Conservation (phyloP, 2,888 invertebrate species). For the Podotricha telesiphe region DNA sequence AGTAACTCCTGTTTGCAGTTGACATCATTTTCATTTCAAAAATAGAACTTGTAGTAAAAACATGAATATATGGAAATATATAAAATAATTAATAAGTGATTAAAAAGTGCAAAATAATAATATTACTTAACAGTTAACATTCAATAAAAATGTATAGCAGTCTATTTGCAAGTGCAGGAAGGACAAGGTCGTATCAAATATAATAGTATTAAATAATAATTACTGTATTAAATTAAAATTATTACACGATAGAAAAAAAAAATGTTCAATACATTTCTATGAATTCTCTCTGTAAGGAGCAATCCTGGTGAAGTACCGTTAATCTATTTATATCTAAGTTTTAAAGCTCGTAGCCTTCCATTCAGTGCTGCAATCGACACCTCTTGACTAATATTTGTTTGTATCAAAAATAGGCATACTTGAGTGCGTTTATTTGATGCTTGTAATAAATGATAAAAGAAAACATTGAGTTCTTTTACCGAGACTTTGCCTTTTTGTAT, state of each 20-base stretch:
- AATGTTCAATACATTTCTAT: slow-evolving; percentile 3
- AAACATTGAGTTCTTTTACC: neutral
- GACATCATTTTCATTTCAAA: neutral
- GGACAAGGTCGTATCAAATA: slow-evolving; percentile 8
- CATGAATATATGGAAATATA: neutral
- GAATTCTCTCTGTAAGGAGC: neutral
- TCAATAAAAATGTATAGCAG: neutral
- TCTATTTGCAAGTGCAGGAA: neutral
- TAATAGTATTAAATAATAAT: neutral
- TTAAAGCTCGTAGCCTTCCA: slow-evolving; percentile 22
- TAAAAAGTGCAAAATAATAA: neutral
- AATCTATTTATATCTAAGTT: slow-evolving; percentile 29
- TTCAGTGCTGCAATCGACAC: slow-evolving; percentile 13
- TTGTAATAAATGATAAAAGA: neutral
- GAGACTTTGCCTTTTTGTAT: neutral
- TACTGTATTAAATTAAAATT: neutral
- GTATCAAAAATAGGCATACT: slow-evolving; percentile 14
- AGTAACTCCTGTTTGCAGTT: too few species aligned
- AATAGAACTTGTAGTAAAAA: neutral
- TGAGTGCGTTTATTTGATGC: slow-evolving; percentile 20
- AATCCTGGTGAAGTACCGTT: slow-evolving; percentile 17
- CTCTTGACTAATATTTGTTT: slow-evolving; percentile 24
- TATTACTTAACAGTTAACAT: neutral
- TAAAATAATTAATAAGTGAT: neutral
- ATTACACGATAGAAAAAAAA: too few species aligned